Percentiles rank a stretch among this genome's conserved stretches.
Conservation (phyloP, 2,888 invertebrate species). For the Halocaridina rubra region DNA sequence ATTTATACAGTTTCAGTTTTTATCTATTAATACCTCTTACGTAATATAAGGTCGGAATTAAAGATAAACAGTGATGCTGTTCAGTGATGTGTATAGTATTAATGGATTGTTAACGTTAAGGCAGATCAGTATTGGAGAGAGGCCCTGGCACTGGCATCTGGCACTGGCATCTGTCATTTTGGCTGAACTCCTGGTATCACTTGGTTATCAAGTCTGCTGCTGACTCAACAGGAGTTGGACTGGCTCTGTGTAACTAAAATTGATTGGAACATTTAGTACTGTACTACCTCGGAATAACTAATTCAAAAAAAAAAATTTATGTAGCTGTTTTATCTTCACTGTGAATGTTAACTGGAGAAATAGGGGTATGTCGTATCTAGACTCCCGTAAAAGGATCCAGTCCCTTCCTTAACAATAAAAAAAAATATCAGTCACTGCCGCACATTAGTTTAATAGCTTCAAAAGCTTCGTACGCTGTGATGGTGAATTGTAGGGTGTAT, state of each 20-base stretch:
- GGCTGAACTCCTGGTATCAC: conserved; percentile 16
- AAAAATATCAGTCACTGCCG: conserved; percentile 53
- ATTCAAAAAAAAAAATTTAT: no score
- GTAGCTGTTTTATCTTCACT: no score
- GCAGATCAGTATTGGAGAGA: conserved; percentile 41
- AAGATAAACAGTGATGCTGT: no score
- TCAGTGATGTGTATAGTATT: conserved; percentile 48
- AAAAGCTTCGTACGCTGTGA: conserved; percentile 55
- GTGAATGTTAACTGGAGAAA: neutral
- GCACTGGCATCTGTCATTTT: conserved; percentile 37
- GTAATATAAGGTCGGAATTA: no score
- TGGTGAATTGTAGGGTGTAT: conserved; percentile 48
- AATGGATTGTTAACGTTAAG: conserved; percentile 5
- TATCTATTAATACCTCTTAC: no score
- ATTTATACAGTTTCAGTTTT: no score
- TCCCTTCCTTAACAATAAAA: conserved; percentile 31
- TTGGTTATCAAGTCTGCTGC: conserved; percentile 13
- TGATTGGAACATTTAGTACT: neutral
- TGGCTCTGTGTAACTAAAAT: conserved; percentile 10
- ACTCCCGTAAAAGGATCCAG: neutral
- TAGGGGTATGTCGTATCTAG: neutral
- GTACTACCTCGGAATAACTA: neutral
- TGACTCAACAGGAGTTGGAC: conserved; percentile 28
- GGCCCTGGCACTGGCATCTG: no score
- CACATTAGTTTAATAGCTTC: conserved; percentile 54